Evolutionary conservation across 2,113 vertebrate genomes (phyloP), one percentile per base, ranked within the genome.

Genomic region (Sceloporus undulatus): DNA sequence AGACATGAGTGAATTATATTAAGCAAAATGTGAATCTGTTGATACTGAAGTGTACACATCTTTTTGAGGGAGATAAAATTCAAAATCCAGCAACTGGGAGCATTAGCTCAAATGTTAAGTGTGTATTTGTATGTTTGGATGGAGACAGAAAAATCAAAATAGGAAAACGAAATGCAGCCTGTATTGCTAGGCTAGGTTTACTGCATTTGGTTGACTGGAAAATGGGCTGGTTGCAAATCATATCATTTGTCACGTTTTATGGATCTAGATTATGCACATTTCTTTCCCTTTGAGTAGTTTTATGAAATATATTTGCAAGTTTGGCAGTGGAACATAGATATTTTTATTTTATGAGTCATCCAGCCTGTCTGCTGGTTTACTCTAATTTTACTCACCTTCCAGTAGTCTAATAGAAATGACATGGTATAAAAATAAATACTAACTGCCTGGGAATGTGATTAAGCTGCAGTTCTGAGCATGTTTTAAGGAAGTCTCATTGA

Each of bases 321-420:
- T 59, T 75, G 71, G 54, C 83, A 62, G 75, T 85, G 52, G 65
- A 85, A 62, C 71, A 76, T 29, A 40, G 54, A 75, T 85, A 76
- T 85, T 75, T 85, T 85, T 85, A 76, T 85, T 85, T 76, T 75
- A 85, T 85, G 73, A 40, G 34, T 25, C 54, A 27, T 75, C 54
- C 54, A 38, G 3, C 68, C 82, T 73, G 38, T 40, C 38, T 62
- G 29, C 54, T 76, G 73, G 40, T 65, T 85, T 85, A 65, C 34
- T 29, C 1, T 62, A 54, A 65, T 76, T 85, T 62, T 62, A 42
- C 13, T 85, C 66, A 59, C 48, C 54, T 75, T 85, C 52, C 71
- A 38, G 73, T 76, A 76, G 42, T 52, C 34, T 62, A 85, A 62
- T 29, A 85, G n/a, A 85, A 75, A 85, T 56, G 70, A 40, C 71